These are phyloP conservation scores for Astropecten irregularis DNA, from an alignment of 53 echinoderm and acorn worm species.

Conservation along the genomic window DNA sequence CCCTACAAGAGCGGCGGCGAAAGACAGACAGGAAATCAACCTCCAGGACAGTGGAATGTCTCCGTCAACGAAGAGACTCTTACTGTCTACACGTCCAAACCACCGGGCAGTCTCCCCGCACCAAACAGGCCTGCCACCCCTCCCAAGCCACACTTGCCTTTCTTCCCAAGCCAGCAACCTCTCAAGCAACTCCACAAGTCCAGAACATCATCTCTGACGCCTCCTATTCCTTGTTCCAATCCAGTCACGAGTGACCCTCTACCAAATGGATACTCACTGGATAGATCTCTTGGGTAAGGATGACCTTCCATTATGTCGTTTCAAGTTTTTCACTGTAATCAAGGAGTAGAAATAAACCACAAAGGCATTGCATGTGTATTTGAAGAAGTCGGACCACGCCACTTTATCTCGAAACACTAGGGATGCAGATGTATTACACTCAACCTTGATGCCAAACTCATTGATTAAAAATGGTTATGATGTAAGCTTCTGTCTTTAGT, in stretches of 20 bases:
- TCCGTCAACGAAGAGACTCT: constrained; percentile 22
- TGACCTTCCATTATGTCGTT: background rate
- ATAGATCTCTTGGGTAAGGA: constrained; percentile 56
- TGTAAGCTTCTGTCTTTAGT: too few species aligned
- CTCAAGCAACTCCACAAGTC: background rate
- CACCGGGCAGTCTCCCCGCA: background rate
- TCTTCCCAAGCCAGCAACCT: constrained; percentile 36
- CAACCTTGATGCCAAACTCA: too few species aligned
- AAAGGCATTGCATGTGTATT: too few species aligned
- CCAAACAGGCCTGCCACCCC: background rate
- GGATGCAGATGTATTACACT: too few species aligned
- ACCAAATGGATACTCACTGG: constrained; percentile 43
- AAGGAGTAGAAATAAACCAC: too few species aligned
- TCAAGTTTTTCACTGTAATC: too few species aligned
- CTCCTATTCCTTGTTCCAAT: constrained; percentile 5
- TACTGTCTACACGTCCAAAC: constrained; percentile 38
- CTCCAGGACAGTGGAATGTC: constrained; percentile 3
- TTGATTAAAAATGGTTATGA: too few species aligned
- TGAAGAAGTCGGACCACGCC: too few species aligned
- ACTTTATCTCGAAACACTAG: too few species aligned
- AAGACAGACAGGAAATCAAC: too few species aligned
- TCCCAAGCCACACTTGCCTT: constrained; percentile 35
- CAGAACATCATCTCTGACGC: background rate
- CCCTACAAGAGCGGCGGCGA: too few species aligned
- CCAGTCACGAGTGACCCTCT: constrained; percentile 15